Percentiles rank a stretch among this genome's conserved stretches.
Conservation (phyloP, 2,113 vertebrate species). For the Pseudorhombus dupliciocellatus region DNA sequence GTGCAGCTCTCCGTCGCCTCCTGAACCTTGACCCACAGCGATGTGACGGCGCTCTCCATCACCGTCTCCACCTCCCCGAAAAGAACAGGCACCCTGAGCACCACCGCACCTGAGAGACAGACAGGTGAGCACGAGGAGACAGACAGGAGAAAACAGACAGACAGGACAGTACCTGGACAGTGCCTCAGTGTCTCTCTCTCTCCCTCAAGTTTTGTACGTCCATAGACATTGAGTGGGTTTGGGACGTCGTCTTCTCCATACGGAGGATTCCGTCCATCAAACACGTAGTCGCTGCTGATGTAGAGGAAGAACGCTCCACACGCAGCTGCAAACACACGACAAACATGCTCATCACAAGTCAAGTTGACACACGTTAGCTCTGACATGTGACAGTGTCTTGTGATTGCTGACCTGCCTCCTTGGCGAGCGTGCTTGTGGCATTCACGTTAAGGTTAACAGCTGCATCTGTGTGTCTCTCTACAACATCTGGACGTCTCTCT, state of each 20-base stretch:
- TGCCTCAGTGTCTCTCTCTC: constrained; percentile 89
- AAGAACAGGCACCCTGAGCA: constrained; percentile 92
- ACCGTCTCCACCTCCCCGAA: constrained; percentile 92
- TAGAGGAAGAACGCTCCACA: constrained; percentile 89
- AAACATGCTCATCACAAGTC: neutral
- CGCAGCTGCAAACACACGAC: constrained; percentile 15
- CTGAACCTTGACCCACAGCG: constrained; percentile 91
- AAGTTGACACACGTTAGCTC: neutral
- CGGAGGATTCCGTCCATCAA: constrained; percentile 93
- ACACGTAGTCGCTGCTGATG: constrained; percentile 96
- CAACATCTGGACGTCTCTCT: constrained; percentile 93
- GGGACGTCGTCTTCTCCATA: constrained; percentile 91
- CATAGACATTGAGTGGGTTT: constrained; percentile 91
- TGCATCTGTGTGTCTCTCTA: constrained; percentile 89
- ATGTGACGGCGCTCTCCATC: constrained; percentile 90
- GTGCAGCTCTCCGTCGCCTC: constrained; percentile 85
- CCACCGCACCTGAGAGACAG: constrained; percentile 81
- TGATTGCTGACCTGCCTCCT: constrained; percentile 87
- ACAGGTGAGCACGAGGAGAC: neutral
- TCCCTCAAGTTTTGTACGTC: constrained; percentile 93
- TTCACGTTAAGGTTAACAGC: constrained; percentile 92
- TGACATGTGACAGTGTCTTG: neutral
- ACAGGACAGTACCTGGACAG: constrained; percentile 84
- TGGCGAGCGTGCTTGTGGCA: constrained; percentile 89
- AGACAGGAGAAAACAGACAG: neutral